These are phyloP conservation scores for Steatornis caripensis DNA, from an alignment of 2,113 vertebrate genomes.

Conservation along the genomic window DNA sequence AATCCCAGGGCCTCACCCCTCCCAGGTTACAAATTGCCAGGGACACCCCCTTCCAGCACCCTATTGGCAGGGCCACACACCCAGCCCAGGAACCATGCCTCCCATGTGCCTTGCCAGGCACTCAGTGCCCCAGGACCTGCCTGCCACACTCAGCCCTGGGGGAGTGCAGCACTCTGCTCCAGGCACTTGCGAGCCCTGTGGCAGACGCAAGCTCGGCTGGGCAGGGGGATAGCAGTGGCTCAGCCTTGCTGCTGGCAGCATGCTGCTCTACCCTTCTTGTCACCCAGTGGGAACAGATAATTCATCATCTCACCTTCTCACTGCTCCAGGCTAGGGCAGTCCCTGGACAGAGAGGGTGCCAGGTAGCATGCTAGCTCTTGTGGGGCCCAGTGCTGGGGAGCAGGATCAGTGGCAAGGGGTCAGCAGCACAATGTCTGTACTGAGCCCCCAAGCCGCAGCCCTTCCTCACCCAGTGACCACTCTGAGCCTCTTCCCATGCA, in stretches of 20 bases:
- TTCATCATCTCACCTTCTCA: background rate
- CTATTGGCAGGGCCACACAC: background rate
- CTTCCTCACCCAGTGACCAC: background rate
- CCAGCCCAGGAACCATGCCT: background rate
- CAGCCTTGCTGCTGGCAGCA: background rate
- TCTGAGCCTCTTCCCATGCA: background rate
- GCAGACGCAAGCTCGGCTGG: fast-evolving
- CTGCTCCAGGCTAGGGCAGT: background rate
- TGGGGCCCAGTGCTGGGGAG: background rate
- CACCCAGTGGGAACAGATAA: background rate
- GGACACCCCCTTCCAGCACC: background rate
- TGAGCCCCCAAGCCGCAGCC: background rate
- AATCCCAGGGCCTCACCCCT: constrained; percentile 30
- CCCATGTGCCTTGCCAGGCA: background rate
- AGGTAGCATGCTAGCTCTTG: background rate
- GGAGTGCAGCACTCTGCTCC: background rate
- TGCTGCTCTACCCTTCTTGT: background rate
- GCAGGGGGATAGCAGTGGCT: background rate
- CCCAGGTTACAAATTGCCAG: background rate
- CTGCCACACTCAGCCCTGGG: background rate
- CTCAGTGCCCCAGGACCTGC: background rate
- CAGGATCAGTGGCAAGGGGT: background rate
- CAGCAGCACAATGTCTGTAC: background rate
- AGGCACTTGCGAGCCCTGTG: background rate
- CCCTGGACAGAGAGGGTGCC: background rate